Base-by-base conservation (phyloP, 1,140 invertebrate species). In the Ceratina australensis region DNA sequence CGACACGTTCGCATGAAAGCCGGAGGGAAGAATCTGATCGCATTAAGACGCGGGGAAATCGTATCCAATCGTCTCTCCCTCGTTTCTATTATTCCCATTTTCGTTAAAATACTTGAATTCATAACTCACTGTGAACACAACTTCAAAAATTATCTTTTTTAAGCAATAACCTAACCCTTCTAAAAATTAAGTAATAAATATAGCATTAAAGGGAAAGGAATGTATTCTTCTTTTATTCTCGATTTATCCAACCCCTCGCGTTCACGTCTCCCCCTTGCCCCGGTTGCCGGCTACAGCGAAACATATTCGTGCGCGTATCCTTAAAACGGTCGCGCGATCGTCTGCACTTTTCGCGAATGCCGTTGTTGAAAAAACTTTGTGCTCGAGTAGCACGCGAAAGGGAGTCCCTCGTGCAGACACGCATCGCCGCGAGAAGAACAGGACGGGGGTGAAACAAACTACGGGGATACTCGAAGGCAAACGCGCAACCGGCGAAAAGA, bases 271-370 rank as follows among this genome's bases (percentile, higher is more conserved):
- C 61, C 59, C 66, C 60, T 22, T 64, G 59, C 73, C 47, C 20
- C 10, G 28, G 28, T 33, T 33, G 42, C 47, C 67, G 18, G 50
- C 42, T 73, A 52, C 72, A 77, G 76, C 72, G 72, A 33, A 22
- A 12, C 3, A 16, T 15, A n/a, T 10, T 28, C 52, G 64, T 52
- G 16, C 80, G 72, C 49, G 66, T 61, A 15, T n/a, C 20, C 13
- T 49, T 20, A 13, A n/a, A 60, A 42, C 59, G 54, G 16, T n/a
- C 50, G 73, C 79, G 71, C 63, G 82, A 83, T 83, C 78, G 78
- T 60, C 60, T 52, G 67, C 57, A 80, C 67, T 83, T 77, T 83
- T 83, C 81, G 47, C 82, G 81, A 56, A 63, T 47, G 63, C 52
- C 72, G 65, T 72, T 64, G 59, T 61, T 52, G 57, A 76, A 83